A percentile compares a stretch with the other conserved stretches of the same genome.
Evolutionary conservation across 2,113 vertebrate species (phyloP).

Genomic region (Piprites chloris): DNA sequence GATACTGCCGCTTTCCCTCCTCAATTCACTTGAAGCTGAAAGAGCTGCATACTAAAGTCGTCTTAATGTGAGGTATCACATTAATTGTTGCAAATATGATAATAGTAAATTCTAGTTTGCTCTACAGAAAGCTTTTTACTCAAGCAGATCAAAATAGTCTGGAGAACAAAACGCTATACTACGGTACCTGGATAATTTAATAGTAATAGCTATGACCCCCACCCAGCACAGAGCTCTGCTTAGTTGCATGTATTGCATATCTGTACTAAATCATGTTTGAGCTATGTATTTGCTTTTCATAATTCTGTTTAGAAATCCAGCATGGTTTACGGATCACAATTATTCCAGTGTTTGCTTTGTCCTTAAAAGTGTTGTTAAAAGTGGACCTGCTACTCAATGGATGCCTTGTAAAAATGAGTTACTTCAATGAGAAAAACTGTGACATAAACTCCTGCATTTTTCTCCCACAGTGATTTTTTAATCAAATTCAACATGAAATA

Average conservation of each 20-base stretch:
- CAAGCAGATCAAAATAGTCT: neutral
- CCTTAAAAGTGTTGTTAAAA: neutral
- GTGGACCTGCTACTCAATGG: neutral
- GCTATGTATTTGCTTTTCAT: neutral
- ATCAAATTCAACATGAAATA: neutral
- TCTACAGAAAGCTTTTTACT: neutral
- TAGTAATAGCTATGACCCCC: neutral
- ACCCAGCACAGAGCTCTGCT: neutral
- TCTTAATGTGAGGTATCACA: rapidly evolving
- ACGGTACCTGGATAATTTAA: neutral
- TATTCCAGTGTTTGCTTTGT: neutral
- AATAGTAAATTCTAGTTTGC: neutral
- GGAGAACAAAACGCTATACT: neutral
- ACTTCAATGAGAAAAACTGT: neutral
- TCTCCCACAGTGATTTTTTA: neutral
- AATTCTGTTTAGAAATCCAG: neutral
- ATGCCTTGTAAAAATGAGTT: neutral
- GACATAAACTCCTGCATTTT: neutral
- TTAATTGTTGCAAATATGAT: neutral
- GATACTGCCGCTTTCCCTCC: rapidly evolving
- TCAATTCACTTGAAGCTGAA: neutral
- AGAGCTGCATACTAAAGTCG: neutral
- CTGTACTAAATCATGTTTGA: neutral
- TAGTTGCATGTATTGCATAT: neutral
- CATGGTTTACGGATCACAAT: neutral